Evolutionary conservation across 2,888 invertebrate genomes (phyloP).

Genomic region (Germaria angustata): DNA sequence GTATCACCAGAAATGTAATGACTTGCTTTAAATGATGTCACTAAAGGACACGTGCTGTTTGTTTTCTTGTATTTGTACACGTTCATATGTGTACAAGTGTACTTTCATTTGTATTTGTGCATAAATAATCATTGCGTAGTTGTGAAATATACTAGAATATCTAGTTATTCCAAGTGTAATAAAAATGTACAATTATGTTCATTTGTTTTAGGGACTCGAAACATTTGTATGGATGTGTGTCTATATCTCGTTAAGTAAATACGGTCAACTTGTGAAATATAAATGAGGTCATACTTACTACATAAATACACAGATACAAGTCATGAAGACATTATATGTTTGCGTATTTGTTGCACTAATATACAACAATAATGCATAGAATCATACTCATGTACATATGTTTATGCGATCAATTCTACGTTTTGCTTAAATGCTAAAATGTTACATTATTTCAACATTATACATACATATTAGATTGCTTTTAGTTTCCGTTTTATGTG

Average conservation of each 20-base stretch:
- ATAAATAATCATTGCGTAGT: background rate
- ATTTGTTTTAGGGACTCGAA: constrained; percentile 31
- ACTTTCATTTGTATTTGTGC: background rate
- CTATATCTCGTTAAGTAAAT: constrained; percentile 44
- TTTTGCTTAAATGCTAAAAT: constrained; percentile 21
- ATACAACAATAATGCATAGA: constrained; percentile 3
- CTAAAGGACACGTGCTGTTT: constrained; percentile 57
- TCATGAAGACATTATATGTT: background rate
- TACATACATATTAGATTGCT: background rate
- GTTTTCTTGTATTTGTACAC: constrained; percentile 32
- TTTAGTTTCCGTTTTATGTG: constrained; percentile 3
- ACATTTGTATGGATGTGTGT: constrained; percentile 11
- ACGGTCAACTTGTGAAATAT: constrained; percentile 63
- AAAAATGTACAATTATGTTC: constrained; percentile 64
- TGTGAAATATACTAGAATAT: background rate
- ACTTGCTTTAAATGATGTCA: constrained; percentile 61
- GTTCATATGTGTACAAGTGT: background rate
- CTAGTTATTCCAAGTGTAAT: constrained; percentile 36
- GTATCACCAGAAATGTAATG: constrained; percentile 4
- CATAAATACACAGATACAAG: constrained; percentile 33
- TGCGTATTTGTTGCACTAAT: background rate
- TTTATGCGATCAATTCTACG: background rate
- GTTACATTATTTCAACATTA: constrained; percentile 5
- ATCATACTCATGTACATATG: background rate
- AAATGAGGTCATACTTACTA: constrained; percentile 67